phyloP scores from a whole-genome alignment of 2,888 invertebrate species.

The Troglohyphantes excavatus region DNA sequence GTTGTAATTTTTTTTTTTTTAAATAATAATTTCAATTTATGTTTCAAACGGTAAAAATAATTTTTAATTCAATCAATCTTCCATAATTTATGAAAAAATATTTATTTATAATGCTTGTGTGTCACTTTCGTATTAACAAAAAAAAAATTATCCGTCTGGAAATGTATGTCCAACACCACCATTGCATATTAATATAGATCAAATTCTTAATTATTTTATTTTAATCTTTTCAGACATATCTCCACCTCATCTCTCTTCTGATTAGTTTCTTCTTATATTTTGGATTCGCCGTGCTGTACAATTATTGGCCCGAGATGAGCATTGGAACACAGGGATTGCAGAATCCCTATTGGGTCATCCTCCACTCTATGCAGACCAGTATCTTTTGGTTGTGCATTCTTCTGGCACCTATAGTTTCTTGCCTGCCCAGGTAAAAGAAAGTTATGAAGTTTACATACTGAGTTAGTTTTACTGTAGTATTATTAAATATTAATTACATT shows the following conservation, averaged over 20 bases:
- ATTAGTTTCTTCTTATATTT: slow-evolving; percentile 92
- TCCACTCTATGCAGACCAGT: slow-evolving; percentile 88
- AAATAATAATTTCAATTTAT: no score
- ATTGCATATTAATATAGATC: not conserved
- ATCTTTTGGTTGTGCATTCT: slow-evolving; percentile 92
- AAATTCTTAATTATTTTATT: not conserved
- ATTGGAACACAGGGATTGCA: slow-evolving; percentile 91
- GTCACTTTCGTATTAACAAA: no score
- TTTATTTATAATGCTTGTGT: no score
- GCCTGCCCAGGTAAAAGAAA: slow-evolving; percentile 89
- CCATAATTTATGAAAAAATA: no score
- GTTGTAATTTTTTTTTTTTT: no score
- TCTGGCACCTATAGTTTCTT: slow-evolving; percentile 89
- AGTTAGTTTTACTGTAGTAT: no score
- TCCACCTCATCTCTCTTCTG: slow-evolving; percentile 90
- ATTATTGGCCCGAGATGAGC: slow-evolving; percentile 86
- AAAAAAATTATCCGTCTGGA: no score
- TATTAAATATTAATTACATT: no score
- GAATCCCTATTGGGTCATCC: slow-evolving; percentile 94
- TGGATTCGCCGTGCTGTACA: slow-evolving; percentile 91
- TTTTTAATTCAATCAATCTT: no score
- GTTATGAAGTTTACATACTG: no score
- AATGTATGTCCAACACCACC: no score
- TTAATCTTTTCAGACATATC: slow-evolving; percentile 88
- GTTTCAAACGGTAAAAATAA: no score